Percentiles rank a stretch among this genome's conserved stretches.
These are phyloP conservation scores for Aspidiotus rigidus DNA, from an alignment of 2,888 invertebrate genomes.

Conservation along the genomic window DNA sequence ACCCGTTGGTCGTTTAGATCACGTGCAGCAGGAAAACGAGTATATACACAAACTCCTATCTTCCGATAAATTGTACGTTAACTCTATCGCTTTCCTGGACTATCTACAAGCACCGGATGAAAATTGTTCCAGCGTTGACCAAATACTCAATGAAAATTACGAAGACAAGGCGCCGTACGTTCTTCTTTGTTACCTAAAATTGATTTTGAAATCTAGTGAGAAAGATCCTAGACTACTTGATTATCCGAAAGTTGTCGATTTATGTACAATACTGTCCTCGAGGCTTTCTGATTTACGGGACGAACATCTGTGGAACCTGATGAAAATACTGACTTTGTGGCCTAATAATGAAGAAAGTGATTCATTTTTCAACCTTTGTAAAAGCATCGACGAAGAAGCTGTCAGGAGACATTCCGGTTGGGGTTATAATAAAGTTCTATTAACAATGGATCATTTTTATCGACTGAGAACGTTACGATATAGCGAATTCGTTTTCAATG, in stretches of 20 bases:
- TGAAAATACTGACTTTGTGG: constrained; percentile 29
- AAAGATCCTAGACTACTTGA: not conserved
- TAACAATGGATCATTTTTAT: constrained; percentile 35
- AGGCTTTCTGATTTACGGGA: constrained; percentile 12
- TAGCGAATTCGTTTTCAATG: constrained; percentile 31
- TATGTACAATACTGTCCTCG: not conserved
- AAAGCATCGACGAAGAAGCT: constrained; percentile 20
- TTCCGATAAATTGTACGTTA: not conserved
- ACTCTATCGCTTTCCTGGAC: constrained; percentile 14
- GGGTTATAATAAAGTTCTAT: constrained; percentile 21
- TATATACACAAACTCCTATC: not conserved
- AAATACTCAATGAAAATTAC: not conserved
- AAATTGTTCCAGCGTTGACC: not conserved
- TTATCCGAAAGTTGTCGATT: constrained; percentile 3
- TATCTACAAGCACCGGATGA: not conserved
- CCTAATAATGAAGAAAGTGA: not conserved
- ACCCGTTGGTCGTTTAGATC: not conserved
- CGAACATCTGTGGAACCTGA: constrained; percentile 5
- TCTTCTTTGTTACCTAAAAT: not conserved
- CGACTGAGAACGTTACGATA: constrained; percentile 16
- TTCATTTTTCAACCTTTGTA: constrained; percentile 21
- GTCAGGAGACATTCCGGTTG: constrained; percentile 13
- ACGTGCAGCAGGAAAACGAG: constrained; percentile 6
- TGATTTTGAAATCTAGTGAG: not conserved
- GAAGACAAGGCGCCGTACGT: not conserved